Evolutionary conservation across 2,113 vertebrate genomes (phyloP).

Genomic region (Plecotus auritus): DNA sequence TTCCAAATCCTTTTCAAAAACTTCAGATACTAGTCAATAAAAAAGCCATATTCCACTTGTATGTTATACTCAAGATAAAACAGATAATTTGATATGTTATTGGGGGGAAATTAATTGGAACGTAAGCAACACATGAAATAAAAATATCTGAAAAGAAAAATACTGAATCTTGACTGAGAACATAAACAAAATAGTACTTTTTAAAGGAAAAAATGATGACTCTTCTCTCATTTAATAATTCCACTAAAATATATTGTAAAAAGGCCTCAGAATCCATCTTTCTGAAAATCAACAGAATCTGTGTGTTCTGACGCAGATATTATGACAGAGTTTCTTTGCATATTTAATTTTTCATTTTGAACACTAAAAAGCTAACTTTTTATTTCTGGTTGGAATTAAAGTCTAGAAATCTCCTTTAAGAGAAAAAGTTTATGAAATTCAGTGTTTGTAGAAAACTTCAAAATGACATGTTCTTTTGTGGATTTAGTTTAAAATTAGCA

Average conservation of each 20-base stretch:
- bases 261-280: constrained; percentile 55
- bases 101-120: not conserved
- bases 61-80: not conserved
- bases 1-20: constrained; percentile 21
- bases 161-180: constrained; percentile 15
- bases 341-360: not conserved
- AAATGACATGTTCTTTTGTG: not conserved
- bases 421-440: not conserved
- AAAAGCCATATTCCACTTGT: constrained; percentile 1
- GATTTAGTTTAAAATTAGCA: not conserved
- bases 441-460: not conserved
- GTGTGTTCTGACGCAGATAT: constrained; percentile 60
- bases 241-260: constrained; percentile 67
- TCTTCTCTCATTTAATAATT: constrained; percentile 61
- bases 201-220: constrained; percentile 9
- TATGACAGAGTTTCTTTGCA: constrained; percentile 26
- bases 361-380: not conserved
- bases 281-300: constrained; percentile 64
- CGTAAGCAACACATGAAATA: constrained; percentile 49
- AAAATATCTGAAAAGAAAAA: constrained; percentile 55
- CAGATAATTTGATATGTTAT: not conserved
- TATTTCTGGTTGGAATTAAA: not conserved
- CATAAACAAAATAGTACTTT: constrained; percentile 51
- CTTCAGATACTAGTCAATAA: constrained; percentile 10
- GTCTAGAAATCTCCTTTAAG: not conserved